Conservation (phyloP, 2,888 invertebrate genomes). For the Tiphia femorata region DNA sequence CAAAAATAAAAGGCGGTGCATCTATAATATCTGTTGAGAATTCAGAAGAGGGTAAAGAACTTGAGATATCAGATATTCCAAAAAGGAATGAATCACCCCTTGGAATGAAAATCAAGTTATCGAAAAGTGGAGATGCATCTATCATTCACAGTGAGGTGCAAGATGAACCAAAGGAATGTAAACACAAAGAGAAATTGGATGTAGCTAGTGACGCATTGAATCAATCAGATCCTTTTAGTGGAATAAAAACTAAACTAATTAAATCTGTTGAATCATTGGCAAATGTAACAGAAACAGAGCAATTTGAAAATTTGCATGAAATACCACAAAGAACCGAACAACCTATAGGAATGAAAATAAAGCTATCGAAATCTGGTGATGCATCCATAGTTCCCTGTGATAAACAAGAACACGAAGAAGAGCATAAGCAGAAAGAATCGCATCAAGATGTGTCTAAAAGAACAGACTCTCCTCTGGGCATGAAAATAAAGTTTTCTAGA, state of each 20-base stretch:
- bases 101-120: slow-evolving; percentile 65
- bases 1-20: slow-evolving; percentile 50
- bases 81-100: slow-evolving; percentile 60
- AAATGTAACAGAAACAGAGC: slow-evolving; percentile 7
- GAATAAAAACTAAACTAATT: slow-evolving; percentile 34
- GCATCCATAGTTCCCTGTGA: slow-evolving; percentile 57
- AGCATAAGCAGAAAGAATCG: slow-evolving; percentile 24
- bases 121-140: slow-evolving; percentile 53
- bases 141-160: slow-evolving; percentile 53
- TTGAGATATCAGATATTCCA: slow-evolving; percentile 43
- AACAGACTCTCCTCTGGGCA: slow-evolving; percentile 62
- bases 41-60: slow-evolving; percentile 37
- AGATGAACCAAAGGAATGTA: slow-evolving; percentile 44
- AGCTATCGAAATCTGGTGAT: slow-evolving; percentile 61
- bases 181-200: slow-evolving; percentile 36
- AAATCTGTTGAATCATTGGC: slow-evolving; percentile 24
- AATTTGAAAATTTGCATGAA: slow-evolving; percentile 16
- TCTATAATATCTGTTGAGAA: slow-evolving; percentile 49
- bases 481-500: slow-evolving; percentile 65
- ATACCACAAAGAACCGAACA: slow-evolving; percentile 22
- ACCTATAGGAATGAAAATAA: slow-evolving; percentile 60
- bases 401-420: slow-evolving; percentile 42
- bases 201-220: slow-evolving; percentile 24
- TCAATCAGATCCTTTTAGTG: slow-evolving; percentile 19
- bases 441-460: slow-evolving; percentile 44